phyloP scores from a whole-genome alignment of 2,888 invertebrate species.

The Temnothorax rugatulus region DNA sequence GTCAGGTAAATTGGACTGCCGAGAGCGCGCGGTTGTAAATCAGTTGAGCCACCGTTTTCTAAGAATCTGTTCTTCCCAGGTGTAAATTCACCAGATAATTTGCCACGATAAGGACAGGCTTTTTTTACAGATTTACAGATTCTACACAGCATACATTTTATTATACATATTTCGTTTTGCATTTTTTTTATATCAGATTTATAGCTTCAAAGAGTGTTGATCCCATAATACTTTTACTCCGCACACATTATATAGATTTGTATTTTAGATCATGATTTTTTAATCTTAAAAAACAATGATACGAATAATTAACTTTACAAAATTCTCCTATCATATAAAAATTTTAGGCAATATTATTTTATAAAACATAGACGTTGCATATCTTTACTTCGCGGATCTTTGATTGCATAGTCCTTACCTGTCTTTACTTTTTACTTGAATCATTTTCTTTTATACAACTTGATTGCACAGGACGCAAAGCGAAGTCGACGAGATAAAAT shows the following conservation, averaged over 20 bases:
- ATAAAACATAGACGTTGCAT: neutral
- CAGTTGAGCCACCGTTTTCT: conserved; percentile 18
- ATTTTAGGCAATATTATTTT: neutral
- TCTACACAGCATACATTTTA: neutral
- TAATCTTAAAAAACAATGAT: neutral
- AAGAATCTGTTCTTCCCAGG: neutral
- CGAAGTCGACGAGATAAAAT: conserved; percentile 63
- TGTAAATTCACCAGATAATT: conserved; percentile 3
- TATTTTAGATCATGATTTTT: neutral
- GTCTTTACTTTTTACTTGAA: conserved; percentile 6
- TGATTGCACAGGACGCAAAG: neutral
- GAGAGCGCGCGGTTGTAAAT: conserved; percentile 17
- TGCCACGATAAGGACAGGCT: neutral
- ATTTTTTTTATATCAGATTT: neutral
- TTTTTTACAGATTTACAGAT: conserved; percentile 7
- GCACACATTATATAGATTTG: neutral
- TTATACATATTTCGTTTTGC: neutral
- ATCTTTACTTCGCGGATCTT: neutral
- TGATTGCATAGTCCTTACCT: neutral
- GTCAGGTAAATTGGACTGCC: conserved; percentile 5
- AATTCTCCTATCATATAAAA: neutral
- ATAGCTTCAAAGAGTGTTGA: neutral
- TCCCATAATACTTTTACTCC: neutral
- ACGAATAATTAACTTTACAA: neutral
- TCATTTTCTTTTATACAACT: neutral